These are phyloP conservation scores for Montipora efflorescens DNA, from an alignment of 64 coral and sea anemone species.

Conservation along the genomic window DNA sequence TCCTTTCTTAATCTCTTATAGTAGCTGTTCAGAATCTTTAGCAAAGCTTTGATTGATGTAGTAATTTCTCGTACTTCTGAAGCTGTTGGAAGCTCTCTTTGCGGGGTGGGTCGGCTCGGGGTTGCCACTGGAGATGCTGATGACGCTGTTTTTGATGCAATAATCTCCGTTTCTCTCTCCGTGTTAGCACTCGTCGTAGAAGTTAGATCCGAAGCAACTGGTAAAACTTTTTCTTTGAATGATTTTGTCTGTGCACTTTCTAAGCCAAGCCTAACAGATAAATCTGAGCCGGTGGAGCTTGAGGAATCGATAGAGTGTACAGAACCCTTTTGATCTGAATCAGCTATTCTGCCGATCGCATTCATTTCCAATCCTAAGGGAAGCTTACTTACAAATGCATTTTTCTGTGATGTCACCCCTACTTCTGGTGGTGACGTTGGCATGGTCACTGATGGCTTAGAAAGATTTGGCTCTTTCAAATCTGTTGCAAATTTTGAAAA, in stretches of 20 bases:
- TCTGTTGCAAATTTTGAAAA: not conserved
- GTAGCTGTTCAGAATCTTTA: slow-evolving; percentile 26
- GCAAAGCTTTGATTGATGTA: slow-evolving; percentile 31
- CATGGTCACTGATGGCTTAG: not conserved
- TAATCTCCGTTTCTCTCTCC: slow-evolving; percentile 8
- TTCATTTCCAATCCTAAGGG: slow-evolving; percentile 33
- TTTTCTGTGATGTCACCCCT: not conserved
- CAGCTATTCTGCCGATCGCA: slow-evolving; percentile 29
- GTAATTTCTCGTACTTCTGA: slow-evolving; percentile 34
- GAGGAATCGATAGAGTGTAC: not conserved
- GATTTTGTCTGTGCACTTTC: slow-evolving; percentile 7
- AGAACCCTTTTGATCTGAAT: not conserved
- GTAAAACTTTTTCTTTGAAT: slow-evolving; percentile 17
- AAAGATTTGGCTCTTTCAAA: not conserved
- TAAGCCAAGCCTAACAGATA: not conserved
- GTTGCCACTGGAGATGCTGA: not conserved
- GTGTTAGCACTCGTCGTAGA: not conserved
- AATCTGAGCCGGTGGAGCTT: not conserved
- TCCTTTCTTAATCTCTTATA: slow-evolving; percentile 11
- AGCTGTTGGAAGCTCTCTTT: slow-evolving; percentile 4
- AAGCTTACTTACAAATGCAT: not conserved
- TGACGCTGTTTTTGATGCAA: slow-evolving; percentile 28
- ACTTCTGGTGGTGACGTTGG: not conserved
- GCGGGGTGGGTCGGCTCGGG: not conserved
- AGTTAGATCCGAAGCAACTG: slow-evolving; percentile 28